phyloP scores from a whole-genome alignment of 2,888 invertebrate species.

The Bembecia ichneumoniformis region DNA sequence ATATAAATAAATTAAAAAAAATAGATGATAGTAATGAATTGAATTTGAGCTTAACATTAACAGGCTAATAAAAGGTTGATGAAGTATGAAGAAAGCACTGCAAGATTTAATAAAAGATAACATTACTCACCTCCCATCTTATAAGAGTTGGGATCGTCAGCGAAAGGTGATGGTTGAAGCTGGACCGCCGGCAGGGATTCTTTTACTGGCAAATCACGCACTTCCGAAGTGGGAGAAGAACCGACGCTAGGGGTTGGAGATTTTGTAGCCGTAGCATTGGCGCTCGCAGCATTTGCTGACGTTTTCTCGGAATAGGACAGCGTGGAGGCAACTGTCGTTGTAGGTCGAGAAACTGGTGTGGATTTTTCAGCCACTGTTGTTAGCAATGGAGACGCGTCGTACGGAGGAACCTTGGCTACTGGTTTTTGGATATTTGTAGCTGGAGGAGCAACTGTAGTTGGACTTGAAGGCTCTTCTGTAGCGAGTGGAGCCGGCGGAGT shows the following conservation, averaged over 20 bases:
- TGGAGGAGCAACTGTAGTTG: constrained; percentile 33
- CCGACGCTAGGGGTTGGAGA: constrained; percentile 10
- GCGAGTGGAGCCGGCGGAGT: constrained; percentile 21
- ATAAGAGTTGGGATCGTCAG: constrained; percentile 78
- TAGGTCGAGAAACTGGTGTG: constrained; percentile 23
- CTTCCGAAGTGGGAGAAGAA: constrained; percentile 19
- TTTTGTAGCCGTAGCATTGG: constrained; percentile 20
- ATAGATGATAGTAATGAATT: no score
- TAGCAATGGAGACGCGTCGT: constrained; percentile 61
- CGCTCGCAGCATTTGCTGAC: constrained; percentile 43
- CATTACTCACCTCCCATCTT: constrained; percentile 77
- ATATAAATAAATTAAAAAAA: no score
- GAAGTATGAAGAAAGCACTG: no score
- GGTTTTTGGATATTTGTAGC: constrained; percentile 61
- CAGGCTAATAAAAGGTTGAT: no score
- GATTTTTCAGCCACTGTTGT: constrained; percentile 35
- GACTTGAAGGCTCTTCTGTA: constrained; percentile 45
- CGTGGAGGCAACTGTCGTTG: constrained; percentile 15
- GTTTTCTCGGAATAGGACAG: constrained; percentile 45
- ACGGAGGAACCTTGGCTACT: constrained; percentile 75
- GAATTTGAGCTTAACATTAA: no score
- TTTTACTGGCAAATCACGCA: constrained; percentile 31
- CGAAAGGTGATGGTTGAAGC: constrained; percentile 59
- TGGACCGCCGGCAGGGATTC: constrained; percentile 47
- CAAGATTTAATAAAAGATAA: no score